Conservation (phyloP, 2,797 vertebrate species). For the Peromyscus eremicus region DNA sequence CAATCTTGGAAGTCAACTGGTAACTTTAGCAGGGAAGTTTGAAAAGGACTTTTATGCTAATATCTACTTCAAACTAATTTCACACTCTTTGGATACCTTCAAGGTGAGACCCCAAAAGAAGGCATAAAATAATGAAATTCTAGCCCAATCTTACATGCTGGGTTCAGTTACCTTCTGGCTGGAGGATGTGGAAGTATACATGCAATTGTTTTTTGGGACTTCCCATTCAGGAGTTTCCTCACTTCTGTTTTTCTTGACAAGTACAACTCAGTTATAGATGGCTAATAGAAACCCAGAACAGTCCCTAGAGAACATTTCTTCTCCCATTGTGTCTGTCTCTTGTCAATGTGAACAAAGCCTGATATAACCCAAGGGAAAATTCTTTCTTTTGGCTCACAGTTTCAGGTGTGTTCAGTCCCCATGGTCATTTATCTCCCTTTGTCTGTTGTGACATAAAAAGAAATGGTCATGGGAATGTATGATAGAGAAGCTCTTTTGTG, state of each 20-base stretch:
- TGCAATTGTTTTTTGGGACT: not conserved
- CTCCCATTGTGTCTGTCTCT: not conserved
- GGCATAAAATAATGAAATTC: not conserved
- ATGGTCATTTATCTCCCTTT: not conserved
- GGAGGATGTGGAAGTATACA: accelerated
- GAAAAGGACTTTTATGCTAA: not conserved
- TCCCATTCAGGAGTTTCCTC: not conserved
- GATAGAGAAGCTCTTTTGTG: not conserved
- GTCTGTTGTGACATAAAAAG: not conserved
- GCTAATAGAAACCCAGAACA: not conserved
- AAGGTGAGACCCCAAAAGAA: not conserved
- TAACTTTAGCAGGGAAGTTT: not conserved
- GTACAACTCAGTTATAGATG: not conserved
- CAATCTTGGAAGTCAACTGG: not conserved
- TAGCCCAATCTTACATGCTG: not conserved
- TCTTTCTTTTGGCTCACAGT: not conserved
- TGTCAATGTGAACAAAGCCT: not conserved
- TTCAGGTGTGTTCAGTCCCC: not conserved
- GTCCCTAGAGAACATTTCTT: not conserved
- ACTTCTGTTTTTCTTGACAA: not conserved
- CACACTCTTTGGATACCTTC: not conserved
- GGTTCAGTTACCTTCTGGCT: too few relatives aligned
- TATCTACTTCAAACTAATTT: not conserved
- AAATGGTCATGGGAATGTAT: not conserved
- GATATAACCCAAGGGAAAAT: not conserved